Evolutionary conservation across 2,113 vertebrate genomes (phyloP), one percentile per base, ranked within the genome.

Genomic region (Chascanopsetta lugubris): DNA sequence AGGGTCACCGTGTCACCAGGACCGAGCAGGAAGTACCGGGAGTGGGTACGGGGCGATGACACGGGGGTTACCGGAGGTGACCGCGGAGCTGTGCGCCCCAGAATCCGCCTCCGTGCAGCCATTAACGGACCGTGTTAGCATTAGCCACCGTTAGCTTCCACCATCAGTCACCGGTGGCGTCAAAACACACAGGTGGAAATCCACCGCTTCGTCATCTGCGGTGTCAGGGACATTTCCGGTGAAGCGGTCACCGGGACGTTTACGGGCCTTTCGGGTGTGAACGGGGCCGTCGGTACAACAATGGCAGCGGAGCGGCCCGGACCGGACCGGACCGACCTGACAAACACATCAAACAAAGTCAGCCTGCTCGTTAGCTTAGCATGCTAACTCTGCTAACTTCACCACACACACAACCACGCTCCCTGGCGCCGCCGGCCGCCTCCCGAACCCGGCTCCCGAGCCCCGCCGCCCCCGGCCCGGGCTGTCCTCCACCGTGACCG

Each of bases 341-440:
- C 86, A 85, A 87, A 90, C 85, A 87, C 84, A 79, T 85, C 88
- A 88, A 88, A 90, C 86, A 88, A 88, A 87, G 86, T 87, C 80
- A 65, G 82, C 15, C 75, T 61, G 50, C 69, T 68, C 15, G 59
- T 32, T 61, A 73, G 77, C 82, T 42, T 32, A 2, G 12, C 20
- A 61, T 20, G 75, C 80, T 62, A 64, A 70, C 46, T 55, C 13
- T 21, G 81, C 80, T 77, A 65, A 70, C 76, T 76, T 56, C 49
- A 70, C 12, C 12, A 17, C 2, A 21, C 12, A 25, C 45, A 4
- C 5, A 25, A 1, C 5, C 12, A n/a, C 12, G 45, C 21, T 10
- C 2, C 43, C 2, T 21, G 3, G 15, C 42, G 22, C 9, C 12
- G 1, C 0, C 18, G 13, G 34, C 0, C 34, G 34, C 34, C 17